Percentiles rank a stretch among this genome's conserved stretches.
Evolutionary conservation across 2,797 vertebrate species (phyloP).

Genomic region (Pachyuromys duprasi): DNA sequence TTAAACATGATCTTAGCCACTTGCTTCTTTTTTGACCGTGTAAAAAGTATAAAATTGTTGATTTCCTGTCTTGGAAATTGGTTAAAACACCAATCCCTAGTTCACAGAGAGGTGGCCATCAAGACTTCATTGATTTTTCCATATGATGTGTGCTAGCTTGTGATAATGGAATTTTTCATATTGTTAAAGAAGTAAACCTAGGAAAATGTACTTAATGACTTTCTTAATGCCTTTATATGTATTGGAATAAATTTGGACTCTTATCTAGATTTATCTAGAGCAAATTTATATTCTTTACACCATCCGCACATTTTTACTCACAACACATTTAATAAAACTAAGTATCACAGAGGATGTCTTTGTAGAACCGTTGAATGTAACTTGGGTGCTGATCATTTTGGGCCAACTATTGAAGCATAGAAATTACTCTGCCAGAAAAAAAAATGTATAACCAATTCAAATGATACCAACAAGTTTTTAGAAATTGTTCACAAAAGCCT

Average conservation of each 20-base stretch:
- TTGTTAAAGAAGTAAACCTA: not conserved
- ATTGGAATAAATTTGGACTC: constrained; percentile 17
- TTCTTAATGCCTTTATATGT: not conserved
- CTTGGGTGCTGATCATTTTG: constrained; percentile 69
- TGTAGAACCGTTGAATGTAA: constrained; percentile 69
- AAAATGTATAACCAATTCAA: constrained; percentile 78
- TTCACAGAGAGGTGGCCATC: not conserved
- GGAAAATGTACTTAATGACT: constrained; percentile 30
- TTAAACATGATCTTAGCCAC: not conserved
- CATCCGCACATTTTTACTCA: constrained; percentile 8
- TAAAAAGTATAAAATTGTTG: not conserved
- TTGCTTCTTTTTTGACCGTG: not conserved
- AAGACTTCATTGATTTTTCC: not conserved
- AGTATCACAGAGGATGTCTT: constrained; percentile 75
- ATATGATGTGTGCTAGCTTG: not conserved
- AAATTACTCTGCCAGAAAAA: constrained; percentile 65
- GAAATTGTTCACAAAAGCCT: constrained; percentile 78
- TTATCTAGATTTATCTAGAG: constrained; percentile 8
- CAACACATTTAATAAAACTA: constrained; percentile 71
- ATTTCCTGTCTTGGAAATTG: not conserved
- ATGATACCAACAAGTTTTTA: constrained; percentile 74
- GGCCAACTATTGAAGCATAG: constrained; percentile 67
- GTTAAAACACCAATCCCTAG: not conserved
- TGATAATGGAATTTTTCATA: not conserved
- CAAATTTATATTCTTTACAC: constrained; percentile 49